A percentile compares a stretch with the other conserved stretches of the same genome.
Conservation (phyloP, 2,888 invertebrate genomes). For the Nephrocerus scutellatus region DNA sequence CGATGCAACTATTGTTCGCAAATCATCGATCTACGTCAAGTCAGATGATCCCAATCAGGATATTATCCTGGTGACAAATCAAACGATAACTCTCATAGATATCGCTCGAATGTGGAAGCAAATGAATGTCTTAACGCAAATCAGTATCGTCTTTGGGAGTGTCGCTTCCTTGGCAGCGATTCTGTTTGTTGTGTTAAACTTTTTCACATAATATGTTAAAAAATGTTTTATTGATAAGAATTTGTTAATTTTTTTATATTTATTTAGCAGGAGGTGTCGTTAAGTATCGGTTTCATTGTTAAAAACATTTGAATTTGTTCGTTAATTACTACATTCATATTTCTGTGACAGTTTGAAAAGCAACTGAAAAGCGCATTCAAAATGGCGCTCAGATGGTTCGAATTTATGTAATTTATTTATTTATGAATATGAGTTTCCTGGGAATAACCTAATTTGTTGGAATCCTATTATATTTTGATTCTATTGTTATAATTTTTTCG, state of each 20-base stretch:
- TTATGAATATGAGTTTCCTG: too few relatives aligned
- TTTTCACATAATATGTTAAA: too few relatives aligned
- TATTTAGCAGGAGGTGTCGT: slow-evolving; percentile 1
- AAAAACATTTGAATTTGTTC: too few relatives aligned
- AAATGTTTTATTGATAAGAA: slow-evolving; percentile 3
- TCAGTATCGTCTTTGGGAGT: slow-evolving; percentile 21
- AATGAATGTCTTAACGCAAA: slow-evolving; percentile 25
- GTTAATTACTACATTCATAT: too few relatives aligned
- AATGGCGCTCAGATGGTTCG: too few relatives aligned
- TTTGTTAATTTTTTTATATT: slow-evolving; percentile 8
- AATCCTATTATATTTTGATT: too few relatives aligned
- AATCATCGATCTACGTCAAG: slow-evolving; percentile 30
- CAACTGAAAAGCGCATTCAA: too few relatives aligned
- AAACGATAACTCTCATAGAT: slow-evolving; percentile 29
- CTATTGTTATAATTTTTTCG: too few relatives aligned
- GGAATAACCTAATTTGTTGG: too few relatives aligned
- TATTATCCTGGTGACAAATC: slow-evolving; percentile 26
- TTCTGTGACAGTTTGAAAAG: too few relatives aligned
- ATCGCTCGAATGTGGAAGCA: slow-evolving; percentile 27
- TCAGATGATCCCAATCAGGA: slow-evolving; percentile 14
- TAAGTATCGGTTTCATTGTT: too few relatives aligned
- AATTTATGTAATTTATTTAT: too few relatives aligned
- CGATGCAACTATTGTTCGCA: slow-evolving; percentile 28
- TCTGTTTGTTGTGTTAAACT: slow-evolving; percentile 17
- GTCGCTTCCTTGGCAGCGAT: slow-evolving; percentile 20